Base-by-base conservation (phyloP, 2,888 invertebrate genomes). In the Theodoxus fluviatilis region DNA sequence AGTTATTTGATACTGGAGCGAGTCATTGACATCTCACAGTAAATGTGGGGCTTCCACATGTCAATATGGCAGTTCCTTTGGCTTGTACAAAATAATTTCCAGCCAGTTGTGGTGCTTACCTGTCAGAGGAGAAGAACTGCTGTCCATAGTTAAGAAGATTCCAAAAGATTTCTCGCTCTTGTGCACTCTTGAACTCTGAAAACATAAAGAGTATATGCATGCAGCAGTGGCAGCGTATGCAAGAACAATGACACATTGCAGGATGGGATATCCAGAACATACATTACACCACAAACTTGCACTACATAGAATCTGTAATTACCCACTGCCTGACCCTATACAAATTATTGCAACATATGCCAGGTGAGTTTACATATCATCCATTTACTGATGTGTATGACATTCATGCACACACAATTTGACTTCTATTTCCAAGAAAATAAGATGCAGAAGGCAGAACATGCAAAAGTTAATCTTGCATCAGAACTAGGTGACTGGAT, bases 71-170 rank as follows among this genome's bases (percentile, higher is more conserved):
- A 57, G 57, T 57, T 57, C 15, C 12, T 57, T 57, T 57, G 25
- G 15, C 31, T 57, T 25, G 28, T 57, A 25, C 3, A 15, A 35
- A 4, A 33, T 18, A 67, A 25, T 40, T 12, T 22, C 25, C 65
- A 4, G n/a, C 38, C 2, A 25, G 12, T 28, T 7, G 18, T n/a
- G n/a, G 25, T 28, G 79, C 81, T 81, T 76, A 84, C 84, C 79
- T 81, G 71, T 94, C 94, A 9, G 94, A 91, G 0, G 97, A 96
- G 84, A 96, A 98, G 82, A 94, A 92, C 84, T 96, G 96, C 84
- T 98, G 97, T 0, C 96, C 95, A 84, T 97, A 98, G 74, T 95
- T 90, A 82, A 98, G 92, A 22, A 98, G 89, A 85, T 96, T 95
- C 75, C 95, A 94, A 85, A 91, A 96, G 0, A 96, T 94, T 81